A percentile compares a stretch with the other conserved stretches of the same genome.
These are phyloP conservation scores for Hirundo rustica DNA, from an alignment of 2,797 vertebrate genomes.

Conservation along the genomic window DNA sequence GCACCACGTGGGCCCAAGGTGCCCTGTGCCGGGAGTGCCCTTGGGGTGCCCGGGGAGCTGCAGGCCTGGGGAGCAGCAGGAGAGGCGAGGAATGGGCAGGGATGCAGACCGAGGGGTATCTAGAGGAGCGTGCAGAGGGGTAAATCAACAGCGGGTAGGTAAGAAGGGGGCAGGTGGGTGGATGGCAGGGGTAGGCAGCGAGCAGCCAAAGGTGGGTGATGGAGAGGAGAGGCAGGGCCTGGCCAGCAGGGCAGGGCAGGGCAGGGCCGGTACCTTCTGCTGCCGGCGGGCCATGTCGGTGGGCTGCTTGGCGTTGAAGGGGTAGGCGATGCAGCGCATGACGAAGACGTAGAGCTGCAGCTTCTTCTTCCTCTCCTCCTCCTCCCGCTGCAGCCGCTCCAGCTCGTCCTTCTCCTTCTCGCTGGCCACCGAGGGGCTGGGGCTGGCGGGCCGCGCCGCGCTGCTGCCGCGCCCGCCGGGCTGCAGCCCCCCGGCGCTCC, in stretches of 20 bases:
- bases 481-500: conserved; percentile 78
- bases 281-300: conserved; percentile 97
- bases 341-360: conserved; percentile 98
- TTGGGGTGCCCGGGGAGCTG: background rate
- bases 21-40: background rate
- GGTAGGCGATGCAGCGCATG: conserved; percentile 97
- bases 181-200: background rate
- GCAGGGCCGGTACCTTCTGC: conserved; percentile 86
- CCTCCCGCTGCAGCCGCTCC: conserved; percentile 93
- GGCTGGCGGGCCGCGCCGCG: conserved; percentile 88
- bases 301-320: conserved; percentile 97
- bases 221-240: background rate
- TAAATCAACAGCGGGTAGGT: background rate
- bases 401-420: conserved; percentile 97
- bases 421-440: conserved; percentile 90
- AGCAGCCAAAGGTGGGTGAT: background rate
- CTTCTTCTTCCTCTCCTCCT: conserved; percentile 93
- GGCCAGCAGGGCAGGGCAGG: background rate
- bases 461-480: conserved; percentile 83
- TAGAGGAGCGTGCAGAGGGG: background rate
- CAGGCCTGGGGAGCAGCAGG: background rate
- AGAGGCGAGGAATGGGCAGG: background rate
- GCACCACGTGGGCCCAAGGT: background rate
- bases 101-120: background rate
- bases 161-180: background rate